Evolutionary conservation across 1,140 invertebrate species (phyloP).

Genomic region (Ephestia elutella): DNA sequence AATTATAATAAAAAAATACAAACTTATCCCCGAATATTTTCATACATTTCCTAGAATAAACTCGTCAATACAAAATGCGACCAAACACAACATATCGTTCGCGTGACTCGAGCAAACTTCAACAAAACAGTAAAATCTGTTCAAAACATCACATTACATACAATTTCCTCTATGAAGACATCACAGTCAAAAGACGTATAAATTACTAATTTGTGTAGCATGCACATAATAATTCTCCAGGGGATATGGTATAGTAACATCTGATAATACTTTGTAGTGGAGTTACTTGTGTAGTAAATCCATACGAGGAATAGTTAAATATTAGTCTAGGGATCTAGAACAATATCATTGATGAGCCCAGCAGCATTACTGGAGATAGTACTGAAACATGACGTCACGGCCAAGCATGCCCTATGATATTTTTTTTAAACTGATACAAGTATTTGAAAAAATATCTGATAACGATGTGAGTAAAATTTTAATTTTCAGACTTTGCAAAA

Average conservation of each 20-base stretch:
- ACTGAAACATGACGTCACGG: too few species aligned
- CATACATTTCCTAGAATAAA: not conserved
- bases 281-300: too few species aligned
- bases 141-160: constrained; percentile 56
- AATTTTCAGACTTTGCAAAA: too few species aligned
- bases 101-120: constrained; percentile 44
- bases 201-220: constrained; percentile 26
- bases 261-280: too few species aligned
- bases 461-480: too few species aligned
- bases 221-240: not conserved
- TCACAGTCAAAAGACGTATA: constrained; percentile 69
- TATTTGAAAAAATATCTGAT: too few species aligned
- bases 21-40: not conserved
- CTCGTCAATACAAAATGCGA: constrained; percentile 52
- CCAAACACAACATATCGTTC: constrained; percentile 32
- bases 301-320: too few species aligned
- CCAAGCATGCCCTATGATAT: too few species aligned
- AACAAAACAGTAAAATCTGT: constrained; percentile 51
- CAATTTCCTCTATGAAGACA: constrained; percentile 69
- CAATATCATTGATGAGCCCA: too few species aligned
- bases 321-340: too few species aligned
- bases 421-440: too few species aligned
- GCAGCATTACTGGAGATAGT: too few species aligned
- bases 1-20: constrained; percentile 43
- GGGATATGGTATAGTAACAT: not conserved